Evolutionary conservation across 2,113 vertebrate genomes (phyloP).

Genomic region (Lontra canadensis): DNA sequence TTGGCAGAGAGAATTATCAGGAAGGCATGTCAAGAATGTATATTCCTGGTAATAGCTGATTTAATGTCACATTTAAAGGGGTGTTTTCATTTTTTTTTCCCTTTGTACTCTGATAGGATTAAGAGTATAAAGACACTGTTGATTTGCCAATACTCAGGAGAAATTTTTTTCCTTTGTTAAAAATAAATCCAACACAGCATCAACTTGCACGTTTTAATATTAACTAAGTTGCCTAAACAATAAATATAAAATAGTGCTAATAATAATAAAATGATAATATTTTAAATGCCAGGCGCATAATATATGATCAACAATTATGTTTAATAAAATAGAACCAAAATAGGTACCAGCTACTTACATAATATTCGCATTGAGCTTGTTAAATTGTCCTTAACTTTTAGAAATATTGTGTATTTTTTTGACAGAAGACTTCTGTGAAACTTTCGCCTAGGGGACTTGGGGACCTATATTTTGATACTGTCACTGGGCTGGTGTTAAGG

Average conservation of each 20-base stretch:
- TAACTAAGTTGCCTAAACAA: neutral
- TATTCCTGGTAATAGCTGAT: conserved; percentile 15
- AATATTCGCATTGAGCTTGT: neutral
- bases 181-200: neutral
- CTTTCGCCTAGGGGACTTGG: neutral
- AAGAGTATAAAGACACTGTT: neutral
- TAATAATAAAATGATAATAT: neutral
- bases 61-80: neutral
- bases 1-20: conserved; percentile 13
- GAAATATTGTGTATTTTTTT: neutral
- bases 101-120: neutral
- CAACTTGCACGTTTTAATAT: neutral
- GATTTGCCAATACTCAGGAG: conserved; percentile 9
- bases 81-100: neutral
- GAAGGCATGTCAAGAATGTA: conserved; percentile 37
- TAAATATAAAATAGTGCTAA: neutral
- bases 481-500: neutral
- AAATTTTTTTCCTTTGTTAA: neutral
- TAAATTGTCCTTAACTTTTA: neutral
- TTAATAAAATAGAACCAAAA: neutral
- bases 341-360: neutral
- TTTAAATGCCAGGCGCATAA: neutral
- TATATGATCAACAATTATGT: neutral
- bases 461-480: neutral
- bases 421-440: neutral